Evolutionary conservation across 2,888 invertebrate genomes (phyloP), one percentile per base, ranked within the genome.

Genomic region (Cantharis nigra): DNA sequence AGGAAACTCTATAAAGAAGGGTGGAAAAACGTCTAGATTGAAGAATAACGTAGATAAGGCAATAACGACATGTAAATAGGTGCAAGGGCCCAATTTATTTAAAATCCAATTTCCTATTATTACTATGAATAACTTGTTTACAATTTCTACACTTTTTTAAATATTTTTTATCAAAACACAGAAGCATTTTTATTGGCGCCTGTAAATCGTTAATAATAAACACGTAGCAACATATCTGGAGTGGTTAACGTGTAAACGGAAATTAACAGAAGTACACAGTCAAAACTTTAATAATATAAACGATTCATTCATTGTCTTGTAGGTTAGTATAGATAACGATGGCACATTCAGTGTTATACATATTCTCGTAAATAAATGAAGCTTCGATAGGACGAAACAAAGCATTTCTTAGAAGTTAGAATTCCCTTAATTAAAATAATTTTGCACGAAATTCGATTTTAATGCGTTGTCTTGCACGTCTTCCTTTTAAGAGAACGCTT

Each of bases 61-160:
- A 85, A 85, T 85, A 84, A 84, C 82, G 83, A 84, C 84, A 85
- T 85, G 85, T 84, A 85, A 85, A 85, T 85, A 83, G 83, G 83
- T 83, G 83, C 84, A 83, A 84, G 84, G 82, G 82, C 82, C 83
- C 84, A 85, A 85, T 85, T 85, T 85, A 85, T 85, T 85, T 84
- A 84, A 85, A 85, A 85, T 85, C 83, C 84, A 85, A 85, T 85
- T 84, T 85, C 83, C 81, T 81, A 84, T 84, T 83, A 83, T 85
- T 81, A 82, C 84, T 83, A 84, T 83, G 83, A 84, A 84, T 84
- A 84, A 84, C 83, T 83, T 83, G 81, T 83, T 84, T 84, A 84
- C 83, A 80, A 82, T 83, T 84, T 82, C 75, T 77, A 80, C 74
- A 78, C 63, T 77, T 71, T 69, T 71, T 16, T 62, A 33, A 26